Conservation (phyloP, 2,797 vertebrate species). For the Anabacerthia variegaticeps region DNA sequence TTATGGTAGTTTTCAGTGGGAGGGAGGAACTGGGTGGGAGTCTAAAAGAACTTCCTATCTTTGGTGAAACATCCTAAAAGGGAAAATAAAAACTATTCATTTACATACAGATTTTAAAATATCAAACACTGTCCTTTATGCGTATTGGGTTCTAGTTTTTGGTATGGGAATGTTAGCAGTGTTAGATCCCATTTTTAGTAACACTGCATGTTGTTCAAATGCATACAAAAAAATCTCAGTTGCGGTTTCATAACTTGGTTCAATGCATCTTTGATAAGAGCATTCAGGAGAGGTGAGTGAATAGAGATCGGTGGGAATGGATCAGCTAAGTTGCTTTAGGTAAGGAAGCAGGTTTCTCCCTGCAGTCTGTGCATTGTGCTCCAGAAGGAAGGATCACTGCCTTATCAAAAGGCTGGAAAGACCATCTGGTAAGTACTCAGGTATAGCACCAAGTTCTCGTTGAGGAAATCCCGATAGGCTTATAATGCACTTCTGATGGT, state of each 20-base stretch:
- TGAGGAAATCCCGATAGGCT: neutral
- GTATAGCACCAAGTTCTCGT: neutral
- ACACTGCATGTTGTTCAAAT: neutral
- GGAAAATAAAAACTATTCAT: neutral
- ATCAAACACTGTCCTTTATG: neutral
- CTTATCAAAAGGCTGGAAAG: neutral
- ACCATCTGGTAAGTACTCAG: neutral
- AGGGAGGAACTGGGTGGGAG: constrained; percentile 9
- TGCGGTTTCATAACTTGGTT: neutral
- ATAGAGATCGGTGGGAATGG: neutral
- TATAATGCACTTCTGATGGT: neutral
- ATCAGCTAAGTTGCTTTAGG: neutral
- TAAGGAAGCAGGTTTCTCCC: neutral
- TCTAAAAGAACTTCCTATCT: neutral
- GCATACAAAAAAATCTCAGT: neutral
- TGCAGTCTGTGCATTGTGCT: neutral
- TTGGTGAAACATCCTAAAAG: neutral
- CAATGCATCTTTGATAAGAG: neutral
- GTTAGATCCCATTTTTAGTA: neutral
- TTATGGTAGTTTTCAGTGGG: neutral
- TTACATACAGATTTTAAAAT: neutral
- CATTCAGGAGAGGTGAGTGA: neutral
- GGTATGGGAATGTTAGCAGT: neutral
- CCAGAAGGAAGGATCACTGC: neutral
- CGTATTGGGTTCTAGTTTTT: neutral